Conservation (phyloP, 1,140 invertebrate species). For the Zophobas atratus region DNA sequence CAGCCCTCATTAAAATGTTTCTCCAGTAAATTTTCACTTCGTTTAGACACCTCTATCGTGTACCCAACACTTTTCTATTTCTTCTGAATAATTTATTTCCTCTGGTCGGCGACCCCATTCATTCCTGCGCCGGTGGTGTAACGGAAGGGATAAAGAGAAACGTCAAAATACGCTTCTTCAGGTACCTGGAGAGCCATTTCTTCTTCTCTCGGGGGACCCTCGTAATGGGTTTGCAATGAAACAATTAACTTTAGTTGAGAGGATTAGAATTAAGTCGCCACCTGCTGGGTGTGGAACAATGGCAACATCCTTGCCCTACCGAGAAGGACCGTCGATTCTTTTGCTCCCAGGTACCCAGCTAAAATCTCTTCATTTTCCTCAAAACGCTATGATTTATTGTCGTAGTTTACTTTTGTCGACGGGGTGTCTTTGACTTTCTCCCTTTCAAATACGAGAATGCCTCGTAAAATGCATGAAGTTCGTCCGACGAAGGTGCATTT, state of each 20-base stretch:
- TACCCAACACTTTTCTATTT: too few relatives aligned
- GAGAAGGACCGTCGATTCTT: conserved; percentile 19
- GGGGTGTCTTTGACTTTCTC: conserved; percentile 36
- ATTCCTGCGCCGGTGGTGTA: too few relatives aligned
- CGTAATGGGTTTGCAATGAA: conserved; percentile 38
- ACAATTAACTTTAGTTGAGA: conserved; percentile 35
- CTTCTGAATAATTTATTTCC: too few relatives aligned
- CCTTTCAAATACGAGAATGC: conserved; percentile 24
- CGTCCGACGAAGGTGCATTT: conserved; percentile 18
- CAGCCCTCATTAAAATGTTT: too few relatives aligned
- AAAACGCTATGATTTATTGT: conserved; percentile 25
- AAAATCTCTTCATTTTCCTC: conserved; percentile 39
- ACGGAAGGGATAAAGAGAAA: too few relatives aligned
- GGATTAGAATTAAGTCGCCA: conserved; percentile 40
- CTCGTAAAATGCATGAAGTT: conserved; percentile 25
- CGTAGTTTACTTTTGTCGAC: conserved; percentile 19
- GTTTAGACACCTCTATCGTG: too few relatives aligned
- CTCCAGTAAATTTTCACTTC: too few relatives aligned
- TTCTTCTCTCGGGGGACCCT: conserved; percentile 2
- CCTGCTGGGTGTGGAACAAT: conserved; percentile 40
- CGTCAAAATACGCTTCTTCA: not conserved
- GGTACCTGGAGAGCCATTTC: conserved; percentile 12
- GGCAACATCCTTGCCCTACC: conserved; percentile 16
- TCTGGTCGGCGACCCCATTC: too few relatives aligned
- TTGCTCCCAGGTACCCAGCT: conserved; percentile 20